Evolutionary conservation across 1,140 invertebrate species (phyloP).

Genomic region (Drusus annulatus): DNA sequence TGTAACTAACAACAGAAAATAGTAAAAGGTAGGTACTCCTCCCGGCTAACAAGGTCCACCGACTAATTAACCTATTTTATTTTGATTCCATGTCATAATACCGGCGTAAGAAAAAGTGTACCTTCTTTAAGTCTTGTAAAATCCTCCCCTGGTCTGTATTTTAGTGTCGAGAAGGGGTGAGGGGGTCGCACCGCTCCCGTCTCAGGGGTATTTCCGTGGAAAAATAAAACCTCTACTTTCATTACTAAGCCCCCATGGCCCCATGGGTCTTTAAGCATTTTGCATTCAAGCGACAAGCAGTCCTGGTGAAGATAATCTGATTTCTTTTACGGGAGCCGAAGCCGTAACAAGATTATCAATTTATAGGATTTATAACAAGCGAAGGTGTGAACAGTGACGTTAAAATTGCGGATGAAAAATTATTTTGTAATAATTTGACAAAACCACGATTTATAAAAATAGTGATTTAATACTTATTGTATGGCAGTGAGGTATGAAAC

Average conservation of each 20-base stretch:
- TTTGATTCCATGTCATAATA: too few species aligned
- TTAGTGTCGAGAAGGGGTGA: background rate
- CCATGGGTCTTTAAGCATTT: slow-evolving; percentile 32
- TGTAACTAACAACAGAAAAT: too few species aligned
- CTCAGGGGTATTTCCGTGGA: slow-evolving; percentile 5
- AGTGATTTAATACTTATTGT: too few species aligned
- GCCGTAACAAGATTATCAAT: slow-evolving; percentile 8
- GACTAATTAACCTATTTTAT: too few species aligned
- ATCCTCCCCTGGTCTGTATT: background rate
- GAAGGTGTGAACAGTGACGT: background rate
- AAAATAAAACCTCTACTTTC: slow-evolving; percentile 33
- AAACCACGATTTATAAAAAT: too few species aligned
- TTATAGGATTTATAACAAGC: slow-evolving; percentile 5
- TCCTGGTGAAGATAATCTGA: slow-evolving; percentile 24
- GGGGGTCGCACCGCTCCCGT: background rate
- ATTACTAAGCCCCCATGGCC: slow-evolving; percentile 19
- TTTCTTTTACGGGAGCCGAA: slow-evolving; percentile 9
- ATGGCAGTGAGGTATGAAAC: too few species aligned
- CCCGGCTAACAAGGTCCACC: too few species aligned
- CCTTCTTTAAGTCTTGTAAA: too few species aligned
- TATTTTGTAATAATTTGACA: too few species aligned
- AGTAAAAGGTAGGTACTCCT: too few species aligned
- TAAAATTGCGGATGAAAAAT: too few species aligned
- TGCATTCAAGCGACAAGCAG: slow-evolving; percentile 26
- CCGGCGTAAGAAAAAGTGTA: too few species aligned